A percentile compares a stretch with the other conserved stretches of the same genome.
Evolutionary conservation across 2,113 vertebrate species (phyloP).

Genomic region (Syrmaticus mikado): DNA sequence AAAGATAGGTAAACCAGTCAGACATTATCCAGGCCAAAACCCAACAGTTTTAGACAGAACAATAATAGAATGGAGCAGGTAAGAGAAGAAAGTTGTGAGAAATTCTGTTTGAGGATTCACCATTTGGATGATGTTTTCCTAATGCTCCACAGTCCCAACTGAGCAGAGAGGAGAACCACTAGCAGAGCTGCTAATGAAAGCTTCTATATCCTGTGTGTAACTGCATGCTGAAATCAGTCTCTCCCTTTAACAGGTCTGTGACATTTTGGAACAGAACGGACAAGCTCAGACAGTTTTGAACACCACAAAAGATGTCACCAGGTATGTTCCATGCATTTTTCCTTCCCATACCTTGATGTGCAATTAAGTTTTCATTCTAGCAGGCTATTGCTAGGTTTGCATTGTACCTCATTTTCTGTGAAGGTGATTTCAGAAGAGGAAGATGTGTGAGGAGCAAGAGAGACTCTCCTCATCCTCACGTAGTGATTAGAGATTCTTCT

Average conservation of each 20-base stretch:
- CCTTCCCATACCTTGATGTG: background rate
- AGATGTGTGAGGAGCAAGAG: background rate
- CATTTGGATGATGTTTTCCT: background rate
- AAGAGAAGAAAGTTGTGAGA: background rate
- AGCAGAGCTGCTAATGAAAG: background rate
- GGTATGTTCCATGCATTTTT: background rate
- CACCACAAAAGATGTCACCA: background rate
- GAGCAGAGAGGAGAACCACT: background rate
- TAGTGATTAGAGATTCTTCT: background rate
- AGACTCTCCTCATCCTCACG: fast-evolving
- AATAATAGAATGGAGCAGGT: background rate
- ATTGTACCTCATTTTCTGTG: fast-evolving
- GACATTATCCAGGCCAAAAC: background rate
- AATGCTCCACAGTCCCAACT: background rate
- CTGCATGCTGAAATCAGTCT: background rate
- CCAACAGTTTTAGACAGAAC: background rate
- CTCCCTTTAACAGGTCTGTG: background rate
- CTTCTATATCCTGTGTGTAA: background rate
- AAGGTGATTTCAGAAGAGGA: background rate
- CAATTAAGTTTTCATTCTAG: background rate
- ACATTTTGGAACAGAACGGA: background rate
- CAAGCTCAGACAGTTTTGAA: background rate
- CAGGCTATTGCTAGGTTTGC: fast-evolving
- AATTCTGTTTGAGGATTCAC: background rate
- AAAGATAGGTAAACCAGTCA: background rate